Evolutionary conservation across 2,888 invertebrate genomes (phyloP).

Genomic region (Troides oblongomaculatus): DNA sequence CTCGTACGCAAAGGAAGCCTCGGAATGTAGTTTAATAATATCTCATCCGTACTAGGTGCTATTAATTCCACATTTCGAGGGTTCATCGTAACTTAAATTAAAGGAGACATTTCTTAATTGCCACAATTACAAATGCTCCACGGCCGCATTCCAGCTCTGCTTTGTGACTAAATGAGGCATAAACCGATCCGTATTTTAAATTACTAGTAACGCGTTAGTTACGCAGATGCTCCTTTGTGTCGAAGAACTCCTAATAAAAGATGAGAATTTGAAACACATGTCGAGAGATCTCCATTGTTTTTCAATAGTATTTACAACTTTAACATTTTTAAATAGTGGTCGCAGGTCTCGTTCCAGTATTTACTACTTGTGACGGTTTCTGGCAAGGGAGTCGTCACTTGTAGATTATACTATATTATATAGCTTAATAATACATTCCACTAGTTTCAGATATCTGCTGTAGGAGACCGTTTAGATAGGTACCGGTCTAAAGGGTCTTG

Average conservation of each 20-base stretch:
- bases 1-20: background rate
- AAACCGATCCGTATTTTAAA: conserved; percentile 36
- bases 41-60: conserved; percentile 1
- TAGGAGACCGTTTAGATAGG: no score
- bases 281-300: conserved; percentile 20
- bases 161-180: conserved; percentile 34
- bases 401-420: no score
- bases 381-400: no score
- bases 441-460: no score
- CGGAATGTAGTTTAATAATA: background rate
- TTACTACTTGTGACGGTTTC: no score
- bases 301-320: conserved; percentile 7
- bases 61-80: conserved; percentile 32
- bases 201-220: conserved; percentile 18
- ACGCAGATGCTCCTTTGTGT: conserved; percentile 23
- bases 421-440: no score
- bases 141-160: conserved; percentile 54
- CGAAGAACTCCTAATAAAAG: conserved; percentile 13
- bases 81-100: conserved; percentile 56
- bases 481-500: no score
- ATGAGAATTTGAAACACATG: conserved; percentile 17
- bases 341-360: no score
- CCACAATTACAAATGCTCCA: conserved; percentile 59
- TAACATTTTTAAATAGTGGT: background rate
- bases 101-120: conserved; percentile 65